A percentile compares a stretch with the other conserved stretches of the same genome.
phyloP scores from a whole-genome alignment of 2,888 invertebrate species.

The Pinctada fucata region DNA sequence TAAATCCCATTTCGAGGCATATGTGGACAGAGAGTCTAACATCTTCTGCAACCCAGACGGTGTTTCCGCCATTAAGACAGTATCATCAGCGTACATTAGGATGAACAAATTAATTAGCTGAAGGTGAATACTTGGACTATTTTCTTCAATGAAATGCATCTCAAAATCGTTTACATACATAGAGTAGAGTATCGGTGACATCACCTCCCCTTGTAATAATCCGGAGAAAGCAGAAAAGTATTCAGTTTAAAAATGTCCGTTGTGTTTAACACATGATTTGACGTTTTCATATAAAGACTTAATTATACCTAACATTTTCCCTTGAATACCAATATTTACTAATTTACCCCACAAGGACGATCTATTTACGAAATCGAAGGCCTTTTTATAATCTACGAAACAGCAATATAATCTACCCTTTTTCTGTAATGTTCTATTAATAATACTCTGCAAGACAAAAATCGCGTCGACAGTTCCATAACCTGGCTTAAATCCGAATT shows the following conservation, averaged over 20 bases:
- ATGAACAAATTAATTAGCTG: too few species aligned
- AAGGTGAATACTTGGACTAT: slow-evolving; percentile 13
- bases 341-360: neutral
- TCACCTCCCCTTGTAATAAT: slow-evolving; percentile 39
- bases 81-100: too few species aligned
- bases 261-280: too few species aligned
- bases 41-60: slow-evolving; percentile 16
- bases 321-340: slow-evolving; percentile 3
- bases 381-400: too few species aligned
- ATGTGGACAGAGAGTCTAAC: slow-evolving; percentile 24
- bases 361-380: slow-evolving; percentile 15
- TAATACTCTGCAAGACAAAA: too few species aligned
- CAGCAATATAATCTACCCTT: too few species aligned
- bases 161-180: too few species aligned
- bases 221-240: slow-evolving; percentile 32
- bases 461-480: too few species aligned
- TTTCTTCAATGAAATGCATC: slow-evolving; percentile 10
- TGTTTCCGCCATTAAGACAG: slow-evolving; percentile 18
- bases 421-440: too few species aligned
- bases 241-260: slow-evolving; percentile 5
- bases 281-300: too few species aligned
- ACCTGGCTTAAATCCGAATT: neutral
- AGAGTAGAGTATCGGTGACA: slow-evolving; percentile 38
- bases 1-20: too few species aligned
- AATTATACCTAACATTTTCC: too few species aligned